Percentiles rank a stretch among this genome's conserved stretches.
phyloP scores from a whole-genome alignment of 2,797 vertebrate species.

The Dendrocincla fuliginosa region DNA sequence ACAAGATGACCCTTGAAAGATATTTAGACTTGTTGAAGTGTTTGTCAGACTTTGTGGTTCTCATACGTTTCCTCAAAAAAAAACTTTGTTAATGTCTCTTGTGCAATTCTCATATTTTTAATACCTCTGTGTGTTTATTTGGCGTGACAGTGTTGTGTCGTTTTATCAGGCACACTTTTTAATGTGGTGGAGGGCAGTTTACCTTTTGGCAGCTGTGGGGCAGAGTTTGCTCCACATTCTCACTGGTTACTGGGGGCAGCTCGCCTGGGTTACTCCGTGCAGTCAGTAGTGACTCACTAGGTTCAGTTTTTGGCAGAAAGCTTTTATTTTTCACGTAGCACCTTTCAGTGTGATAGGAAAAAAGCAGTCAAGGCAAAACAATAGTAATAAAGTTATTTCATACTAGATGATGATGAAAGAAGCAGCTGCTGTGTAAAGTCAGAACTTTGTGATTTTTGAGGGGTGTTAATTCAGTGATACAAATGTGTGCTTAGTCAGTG shows the following conservation, averaged over 20 bases:
- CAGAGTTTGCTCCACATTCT: not conserved
- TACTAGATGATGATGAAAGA: not conserved
- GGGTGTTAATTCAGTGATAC: not conserved
- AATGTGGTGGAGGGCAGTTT: not conserved
- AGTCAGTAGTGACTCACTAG: not conserved
- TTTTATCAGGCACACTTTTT: not conserved
- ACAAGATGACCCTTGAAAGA: not conserved
- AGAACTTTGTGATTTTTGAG: not conserved
- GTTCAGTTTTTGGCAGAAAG: not conserved
- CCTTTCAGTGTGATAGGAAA: not conserved
- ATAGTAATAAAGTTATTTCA: not conserved
- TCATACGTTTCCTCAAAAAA: not conserved
- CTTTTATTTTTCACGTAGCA: not conserved
- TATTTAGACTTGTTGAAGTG: not conserved
- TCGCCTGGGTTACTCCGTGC: not conserved
- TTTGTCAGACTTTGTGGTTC: not conserved
- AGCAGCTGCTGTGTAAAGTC: not conserved
- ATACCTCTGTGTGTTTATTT: not conserved
- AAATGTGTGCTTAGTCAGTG: not conserved
- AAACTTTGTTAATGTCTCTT: not conserved
- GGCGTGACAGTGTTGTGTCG: not conserved
- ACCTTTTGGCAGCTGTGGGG: not conserved
- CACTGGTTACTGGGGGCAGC: not conserved
- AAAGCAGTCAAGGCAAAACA: not conserved
- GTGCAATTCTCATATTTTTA: not conserved